Base-by-base conservation (phyloP, 64 coral and sea anemone genomes). In the Actinia tenebrosa region DNA sequence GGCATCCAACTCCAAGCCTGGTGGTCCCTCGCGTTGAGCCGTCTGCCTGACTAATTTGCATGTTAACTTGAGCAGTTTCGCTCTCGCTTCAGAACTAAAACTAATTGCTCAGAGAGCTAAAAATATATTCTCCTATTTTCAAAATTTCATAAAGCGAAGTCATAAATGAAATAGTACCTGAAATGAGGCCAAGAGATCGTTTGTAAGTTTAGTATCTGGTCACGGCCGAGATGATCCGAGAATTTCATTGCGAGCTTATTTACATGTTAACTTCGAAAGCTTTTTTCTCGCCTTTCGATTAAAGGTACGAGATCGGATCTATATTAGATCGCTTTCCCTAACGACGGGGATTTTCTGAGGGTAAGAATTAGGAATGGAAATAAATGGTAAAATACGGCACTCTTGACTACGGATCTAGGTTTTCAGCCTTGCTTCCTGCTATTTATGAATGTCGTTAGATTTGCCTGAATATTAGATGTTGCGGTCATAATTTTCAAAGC, bases 1-100 rank as follows among this genome's bases (percentile, higher is more conserved):
- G 79, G 79, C 79, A 81, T 81, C 79, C 44, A 81, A 53, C 44
- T 81, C 79, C 79, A 50, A 50, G 79, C 79, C 79, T 81, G 79
- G 79, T 81, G 79, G 79, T 81, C 79, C 79, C 79, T 81, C 79
- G 79, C 44, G 50, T 50, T 81, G 46, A 81, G 50, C 79, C 79
- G 79, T 81, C 79, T 81, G 79, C 79, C 44, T 22, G 50, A 16
- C 79, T 81, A 81, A 81, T 81, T 81, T 81, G 79, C 79, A 81
- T 81, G 79, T 81, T 81, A 81, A 81, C 79, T 81, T 81, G 79
- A 81, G 27, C 79, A 81, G 44, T 81, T 81, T 81, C 79, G 79
- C 79, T 81, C 79, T 81, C 79, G 79, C 79, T 81, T 81, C 79
- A 81, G 79, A 81, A 53, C 1, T 3, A 53, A 17, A 81, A 45